Percentiles rank a stretch among this genome's conserved stretches.
Conservation (phyloP, 37 sponge, comb jelly and placozoan species). For the Diacarnus erythraeanus region DNA sequence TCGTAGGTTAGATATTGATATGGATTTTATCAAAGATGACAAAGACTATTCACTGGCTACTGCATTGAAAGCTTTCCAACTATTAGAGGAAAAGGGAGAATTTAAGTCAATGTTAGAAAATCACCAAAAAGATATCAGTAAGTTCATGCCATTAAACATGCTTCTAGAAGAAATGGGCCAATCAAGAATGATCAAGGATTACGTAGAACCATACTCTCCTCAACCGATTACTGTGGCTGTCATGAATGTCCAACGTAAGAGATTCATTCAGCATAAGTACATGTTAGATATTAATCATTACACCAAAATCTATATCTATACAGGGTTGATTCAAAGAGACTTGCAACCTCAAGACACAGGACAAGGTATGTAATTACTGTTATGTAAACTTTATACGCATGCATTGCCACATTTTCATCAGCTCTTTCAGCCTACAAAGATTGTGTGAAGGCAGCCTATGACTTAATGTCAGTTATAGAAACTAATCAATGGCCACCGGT, state of each 20-base stretch:
- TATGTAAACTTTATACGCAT: too few relatives aligned
- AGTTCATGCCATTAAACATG: not conserved
- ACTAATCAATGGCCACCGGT: conserved; percentile 28
- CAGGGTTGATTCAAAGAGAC: too few relatives aligned
- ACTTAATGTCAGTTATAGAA: conserved; percentile 24
- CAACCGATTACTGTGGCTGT: not conserved
- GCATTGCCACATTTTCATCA: not conserved
- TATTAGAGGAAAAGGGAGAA: not conserved
- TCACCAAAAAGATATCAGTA: not conserved
- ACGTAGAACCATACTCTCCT: not conserved
- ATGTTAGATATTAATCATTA: too few relatives aligned
- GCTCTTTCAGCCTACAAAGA: not conserved
- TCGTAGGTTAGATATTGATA: not conserved
- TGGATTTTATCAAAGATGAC: not conserved
- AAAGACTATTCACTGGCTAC: not conserved
- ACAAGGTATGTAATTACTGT: too few relatives aligned
- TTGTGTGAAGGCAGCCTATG: conserved; percentile 11
- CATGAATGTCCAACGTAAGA: not conserved
- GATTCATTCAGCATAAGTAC: too few relatives aligned
- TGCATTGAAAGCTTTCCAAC: not conserved
- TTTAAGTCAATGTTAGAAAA: not conserved
- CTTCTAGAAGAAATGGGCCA: not conserved
- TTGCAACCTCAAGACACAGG: too few relatives aligned
- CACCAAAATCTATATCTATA: too few relatives aligned
- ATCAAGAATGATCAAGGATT: not conserved